A percentile compares a stretch with the other conserved stretches of the same genome.
phyloP scores from a whole-genome alignment of 1,140 invertebrate species.

The Heliconius hermathena region DNA sequence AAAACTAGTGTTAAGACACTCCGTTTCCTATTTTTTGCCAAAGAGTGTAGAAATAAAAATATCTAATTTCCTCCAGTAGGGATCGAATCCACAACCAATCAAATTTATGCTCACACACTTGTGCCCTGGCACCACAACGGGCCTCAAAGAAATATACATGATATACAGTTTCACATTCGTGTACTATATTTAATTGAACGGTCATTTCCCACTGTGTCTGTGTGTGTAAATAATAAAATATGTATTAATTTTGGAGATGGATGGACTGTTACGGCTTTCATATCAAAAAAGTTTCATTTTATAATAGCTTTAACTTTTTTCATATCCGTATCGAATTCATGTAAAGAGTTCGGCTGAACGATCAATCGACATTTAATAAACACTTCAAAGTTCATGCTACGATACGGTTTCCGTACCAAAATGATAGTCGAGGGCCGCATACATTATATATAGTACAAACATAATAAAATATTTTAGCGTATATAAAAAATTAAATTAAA shows the following conservation, averaged over 20 bases:
- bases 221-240: neutral
- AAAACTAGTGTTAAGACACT: too few species aligned
- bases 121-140: too few species aligned
- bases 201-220: neutral
- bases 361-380: conserved; percentile 31
- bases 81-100: too few species aligned
- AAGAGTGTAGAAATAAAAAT: too few species aligned
- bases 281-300: conserved; percentile 34
- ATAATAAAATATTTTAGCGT: neutral
- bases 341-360: conserved; percentile 26
- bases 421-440: neutral
- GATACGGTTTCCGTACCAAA: neutral
- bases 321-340: conserved; percentile 31
- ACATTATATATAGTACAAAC: neutral
- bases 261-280: conserved; percentile 9
- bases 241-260: conserved; percentile 1
- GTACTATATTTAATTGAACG: neutral
- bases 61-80: too few species aligned
- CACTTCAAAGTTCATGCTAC: conserved; percentile 31
- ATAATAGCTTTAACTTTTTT: conserved; percentile 38
- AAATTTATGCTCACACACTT: too few species aligned
- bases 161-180: neutral
- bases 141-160: too few species aligned
- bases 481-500: too few species aligned
- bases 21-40: too few species aligned